Conservation (phyloP, 2,113 vertebrate genomes). For the Oncorhynchus clarkii region DNA sequence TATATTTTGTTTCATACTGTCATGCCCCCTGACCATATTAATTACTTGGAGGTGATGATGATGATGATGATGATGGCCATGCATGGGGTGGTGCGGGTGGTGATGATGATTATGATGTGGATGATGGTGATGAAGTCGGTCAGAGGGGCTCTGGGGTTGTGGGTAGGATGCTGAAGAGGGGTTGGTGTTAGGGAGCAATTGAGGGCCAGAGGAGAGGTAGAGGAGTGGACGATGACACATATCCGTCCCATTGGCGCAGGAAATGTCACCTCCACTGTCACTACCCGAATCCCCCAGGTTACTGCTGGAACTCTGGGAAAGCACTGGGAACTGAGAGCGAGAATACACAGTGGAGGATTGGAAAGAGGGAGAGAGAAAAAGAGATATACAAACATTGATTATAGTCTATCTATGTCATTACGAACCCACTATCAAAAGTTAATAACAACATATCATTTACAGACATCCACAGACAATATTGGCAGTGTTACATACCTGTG, state of each 20-base stretch:
- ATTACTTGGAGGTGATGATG: constrained; percentile 65
- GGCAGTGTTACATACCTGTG: constrained; percentile 77
- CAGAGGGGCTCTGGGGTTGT: constrained; percentile 81
- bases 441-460: too few relatives aligned
- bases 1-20: background rate
- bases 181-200: constrained; percentile 72
- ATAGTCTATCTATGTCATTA: too few relatives aligned
- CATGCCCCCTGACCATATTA: background rate
- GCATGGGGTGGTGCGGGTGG: constrained; percentile 73
- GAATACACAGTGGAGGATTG: too few relatives aligned
- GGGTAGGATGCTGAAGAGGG: constrained; percentile 76
- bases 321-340: constrained; percentile 74
- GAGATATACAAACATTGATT: background rate
- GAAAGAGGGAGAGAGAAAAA: constrained; percentile 61
- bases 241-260: constrained; percentile 79
- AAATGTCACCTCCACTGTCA: constrained; percentile 80
- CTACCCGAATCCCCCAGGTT: constrained; percentile 74
- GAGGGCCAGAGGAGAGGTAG: constrained; percentile 72
- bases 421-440: too few relatives aligned
- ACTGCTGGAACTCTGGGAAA: constrained; percentile 75
- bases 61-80: constrained; percentile 63
- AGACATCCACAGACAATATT: too few relatives aligned
- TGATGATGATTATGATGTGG: constrained; percentile 79
- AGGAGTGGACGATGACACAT: constrained; percentile 78
- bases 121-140: constrained; percentile 83